Base-by-base conservation (phyloP, 2,797 vertebrate species). In the Tragelaphus oryx region DNA sequence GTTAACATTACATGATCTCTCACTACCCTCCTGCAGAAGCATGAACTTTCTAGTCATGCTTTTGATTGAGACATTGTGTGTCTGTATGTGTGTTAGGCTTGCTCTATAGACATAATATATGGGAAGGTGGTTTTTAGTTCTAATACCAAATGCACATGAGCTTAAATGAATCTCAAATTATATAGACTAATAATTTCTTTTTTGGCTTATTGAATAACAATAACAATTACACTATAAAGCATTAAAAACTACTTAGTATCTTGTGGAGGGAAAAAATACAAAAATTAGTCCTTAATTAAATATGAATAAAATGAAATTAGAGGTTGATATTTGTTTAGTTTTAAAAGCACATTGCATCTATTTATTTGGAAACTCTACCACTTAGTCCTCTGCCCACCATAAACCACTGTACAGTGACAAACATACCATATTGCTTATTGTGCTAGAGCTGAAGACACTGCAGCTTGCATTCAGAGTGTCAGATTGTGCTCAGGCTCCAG, bases 391-490 rank as follows among this genome's bases (percentile, higher is more conserved):
- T 96, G 80, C 80, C 84, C 88, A 81, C 96, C 79, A 86, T 44
- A 91, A 96, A 90, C 26, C 93, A 96, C 79, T 86, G 52, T 75
- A 87, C 74, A 37, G 5, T 96, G 94, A 95, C 87, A 78, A 92
- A 83, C 68, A 95, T 86, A 46, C 75, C 48, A 17, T 82, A 94
- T 89, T 96, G 46, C 90, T 97, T 92, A 86, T 84, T 93, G 74
- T 62, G 37, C 46, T 59, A 85, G 96, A 93, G 91, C 94, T 93
- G 93, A 84, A 94, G 96, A 97, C 95, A 95, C 55, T 88, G n/a
- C 95, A 97, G 97, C 91, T 95, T 97, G 95, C 74, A 96, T 96
- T 96, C 68, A 90, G 87, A 50, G 57, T 96, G 95, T 95, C 96
- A 86, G 91, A 91, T 97, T 98, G 94, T 79, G 60, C 79, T 98